phyloP scores from a whole-genome alignment of 1,140 invertebrate genomes.

The Tetramorium parvispinum region DNA sequence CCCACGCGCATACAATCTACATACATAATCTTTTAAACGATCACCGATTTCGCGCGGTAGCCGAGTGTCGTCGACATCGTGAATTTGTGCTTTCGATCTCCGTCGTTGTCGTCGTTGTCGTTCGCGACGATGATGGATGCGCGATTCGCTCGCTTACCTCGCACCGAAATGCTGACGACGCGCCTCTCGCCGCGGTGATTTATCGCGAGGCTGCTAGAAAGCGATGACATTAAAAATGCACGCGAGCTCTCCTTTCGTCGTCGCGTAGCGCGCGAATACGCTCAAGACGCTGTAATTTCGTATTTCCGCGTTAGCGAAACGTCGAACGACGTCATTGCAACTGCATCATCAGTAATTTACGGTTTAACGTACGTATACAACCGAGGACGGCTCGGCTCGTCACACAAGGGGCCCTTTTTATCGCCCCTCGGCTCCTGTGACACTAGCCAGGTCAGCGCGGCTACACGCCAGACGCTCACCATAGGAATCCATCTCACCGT shows the following conservation, averaged over 20 bases:
- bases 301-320: slow-evolving; percentile 1
- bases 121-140: slow-evolving; percentile 51
- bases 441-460: slow-evolving; percentile 50
- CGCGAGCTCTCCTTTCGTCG: neutral
- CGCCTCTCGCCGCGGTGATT: slow-evolving; percentile 36
- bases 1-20: neutral
- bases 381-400: neutral
- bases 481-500: slow-evolving; percentile 50
- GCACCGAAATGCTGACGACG: slow-evolving; percentile 35
- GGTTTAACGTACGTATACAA: neutral
- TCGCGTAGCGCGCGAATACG: neutral
- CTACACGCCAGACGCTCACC: slow-evolving; percentile 42
- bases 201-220: slow-evolving; percentile 31
- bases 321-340: neutral
- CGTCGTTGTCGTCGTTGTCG: slow-evolving; percentile 25
- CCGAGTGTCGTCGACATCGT: neutral
- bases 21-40: slow-evolving; percentile 10
- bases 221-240: slow-evolving; percentile 38
- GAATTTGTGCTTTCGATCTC: slow-evolving; percentile 30
- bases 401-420: slow-evolving; percentile 37
- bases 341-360: slow-evolving; percentile 15
- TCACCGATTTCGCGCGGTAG: slow-evolving; percentile 9
- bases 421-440: slow-evolving; percentile 16
- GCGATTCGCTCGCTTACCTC: slow-evolving; percentile 49
- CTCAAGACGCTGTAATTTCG: neutral